Base-by-base conservation (phyloP, 2,888 invertebrate species). In the Lapara coniferarum region DNA sequence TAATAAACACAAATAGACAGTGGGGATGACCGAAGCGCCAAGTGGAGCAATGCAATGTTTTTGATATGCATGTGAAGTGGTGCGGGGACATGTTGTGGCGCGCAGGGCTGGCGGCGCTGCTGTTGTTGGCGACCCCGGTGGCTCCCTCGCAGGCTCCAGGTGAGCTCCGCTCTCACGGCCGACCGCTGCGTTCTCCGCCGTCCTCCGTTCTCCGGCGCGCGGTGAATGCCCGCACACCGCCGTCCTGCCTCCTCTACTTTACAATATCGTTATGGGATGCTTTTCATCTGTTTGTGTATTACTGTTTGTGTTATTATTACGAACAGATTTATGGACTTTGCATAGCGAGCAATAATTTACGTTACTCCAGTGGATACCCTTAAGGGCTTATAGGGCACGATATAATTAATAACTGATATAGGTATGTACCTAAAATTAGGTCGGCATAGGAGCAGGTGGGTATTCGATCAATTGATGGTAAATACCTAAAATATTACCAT, bases 31-130 rank as follows among this genome's bases (percentile, higher is more conserved):
- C 49, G 19, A 49, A 66, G 57, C 14, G 69, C 70, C 57, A 16
- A 66, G 59, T 70, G 25, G 51, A n/a, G 52, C 44, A 13, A 69
- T 63, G 49, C 49, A 63, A 63, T 63, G 63, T 63, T 16, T 70
- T 69, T 37, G 67, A 70, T 58, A 66, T 66, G 66, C 16, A 58
- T 63, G 66, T 71, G 71, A 69, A 73, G 73, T 72, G 76, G 74
- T 63, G 19, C 49, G 49, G 63, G 19, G 63, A 63, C 63, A 63
- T 72, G 68, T 72, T 71, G 67, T 73, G 71, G 69, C 58, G 68
- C 69, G 69, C 69, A 56, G 70, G 67, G 66, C 75, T 74, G 53
- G 75, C 75, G 66, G 73, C 73, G 69, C 69, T 74, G 71, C 75
- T 71, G 71, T 52, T 75, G 49, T 13, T 49, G 19, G 46, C 19